These are phyloP conservation scores for Drosophila robusta DNA, from an alignment of 2,888 invertebrate genomes.

Conservation along the genomic window DNA sequence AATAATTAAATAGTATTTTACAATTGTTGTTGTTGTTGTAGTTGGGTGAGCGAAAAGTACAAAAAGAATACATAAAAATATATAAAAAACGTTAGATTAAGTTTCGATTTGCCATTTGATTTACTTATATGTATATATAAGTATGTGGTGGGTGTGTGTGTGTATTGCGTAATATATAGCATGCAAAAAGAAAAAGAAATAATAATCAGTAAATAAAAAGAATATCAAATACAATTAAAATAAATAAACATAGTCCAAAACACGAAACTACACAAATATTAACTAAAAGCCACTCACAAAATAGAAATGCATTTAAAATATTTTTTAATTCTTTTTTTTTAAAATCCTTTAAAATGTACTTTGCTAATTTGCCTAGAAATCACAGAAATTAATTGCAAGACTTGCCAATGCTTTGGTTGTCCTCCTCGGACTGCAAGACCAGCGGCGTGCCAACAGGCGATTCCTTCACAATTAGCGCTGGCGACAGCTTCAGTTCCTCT, in stretches of 20 bases:
- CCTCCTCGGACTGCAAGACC: constrained; percentile 52
- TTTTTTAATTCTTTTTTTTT: constrained; percentile 4
- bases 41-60: constrained; percentile 55
- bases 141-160: constrained; percentile 22
- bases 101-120: constrained; percentile 50
- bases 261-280: constrained; percentile 23
- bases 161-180: constrained; percentile 42
- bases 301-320: constrained; percentile 43
- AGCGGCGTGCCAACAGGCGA: constrained; percentile 51
- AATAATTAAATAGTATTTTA: constrained; percentile 55
- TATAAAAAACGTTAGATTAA: constrained; percentile 68
- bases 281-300: constrained; percentile 30
- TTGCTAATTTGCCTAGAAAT: no score
- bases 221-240: constrained; percentile 35
- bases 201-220: constrained; percentile 50
- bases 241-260: constrained; percentile 27
- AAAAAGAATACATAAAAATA: constrained; percentile 66
- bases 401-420: constrained; percentile 82
- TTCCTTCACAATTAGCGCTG: constrained; percentile 76
- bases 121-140: constrained; percentile 29
- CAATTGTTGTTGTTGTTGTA: constrained; percentile 54
- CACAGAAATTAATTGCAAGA: constrained; percentile 17
- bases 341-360: background rate
- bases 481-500: constrained; percentile 63
- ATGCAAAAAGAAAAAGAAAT: constrained; percentile 74